Evolutionary conservation across 2,888 invertebrate species (phyloP).

Genomic region (Nomada goodeniana): DNA sequence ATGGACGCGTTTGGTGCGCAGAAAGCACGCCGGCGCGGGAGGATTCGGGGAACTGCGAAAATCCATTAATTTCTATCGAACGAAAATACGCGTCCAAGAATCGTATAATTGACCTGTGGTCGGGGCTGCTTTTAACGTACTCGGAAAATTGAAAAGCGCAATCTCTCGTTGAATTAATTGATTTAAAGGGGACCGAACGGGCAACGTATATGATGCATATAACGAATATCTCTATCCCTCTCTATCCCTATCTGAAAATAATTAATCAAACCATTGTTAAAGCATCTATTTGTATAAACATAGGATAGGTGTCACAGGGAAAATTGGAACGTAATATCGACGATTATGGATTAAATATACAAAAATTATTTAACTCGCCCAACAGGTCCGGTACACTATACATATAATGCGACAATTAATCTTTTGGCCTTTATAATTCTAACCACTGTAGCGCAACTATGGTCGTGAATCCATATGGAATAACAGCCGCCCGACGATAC

Average conservation of each 20-base stretch:
- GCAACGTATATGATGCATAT: neutral
- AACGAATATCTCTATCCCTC: neutral
- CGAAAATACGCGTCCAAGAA: neutral
- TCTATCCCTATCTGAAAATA: too few relatives aligned
- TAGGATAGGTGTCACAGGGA: neutral
- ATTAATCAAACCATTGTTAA: neutral
- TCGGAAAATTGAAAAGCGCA: neutral
- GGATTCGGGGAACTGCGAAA: neutral
- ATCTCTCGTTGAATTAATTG: conserved; percentile 12
- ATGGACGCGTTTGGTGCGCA: neutral
- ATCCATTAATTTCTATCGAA: neutral
- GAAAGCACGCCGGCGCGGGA: neutral
- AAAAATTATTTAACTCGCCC: neutral
- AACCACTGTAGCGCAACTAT: too few relatives aligned
- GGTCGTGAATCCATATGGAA: neutral
- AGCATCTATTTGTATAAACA: neutral
- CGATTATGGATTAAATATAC: neutral
- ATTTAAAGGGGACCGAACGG: neutral
- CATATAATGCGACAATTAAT: too few relatives aligned
- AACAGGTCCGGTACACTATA: neutral
- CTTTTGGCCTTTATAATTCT: too few relatives aligned
- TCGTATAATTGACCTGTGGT: conserved; percentile 3
- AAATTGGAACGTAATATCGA: neutral
- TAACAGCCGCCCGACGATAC: neutral
- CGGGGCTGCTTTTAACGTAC: neutral